A percentile compares a stretch with the other conserved stretches of the same genome.
Evolutionary conservation across 2,888 invertebrate species (phyloP).

Genomic region (Hipparchia sbordonii): DNA sequence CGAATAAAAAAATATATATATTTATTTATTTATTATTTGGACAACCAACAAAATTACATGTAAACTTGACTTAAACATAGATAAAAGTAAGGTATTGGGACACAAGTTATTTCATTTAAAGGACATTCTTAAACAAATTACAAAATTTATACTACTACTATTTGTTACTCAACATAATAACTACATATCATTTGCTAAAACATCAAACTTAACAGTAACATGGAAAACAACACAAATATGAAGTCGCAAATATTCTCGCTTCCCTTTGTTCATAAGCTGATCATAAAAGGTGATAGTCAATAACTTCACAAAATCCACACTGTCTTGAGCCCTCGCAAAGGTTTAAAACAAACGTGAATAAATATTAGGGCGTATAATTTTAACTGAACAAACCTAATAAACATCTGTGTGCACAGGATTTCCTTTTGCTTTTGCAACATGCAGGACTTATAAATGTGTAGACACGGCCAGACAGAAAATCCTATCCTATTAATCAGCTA

Average conservation of each 20-base stretch:
- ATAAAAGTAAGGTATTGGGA: no score
- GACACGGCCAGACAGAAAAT: background rate
- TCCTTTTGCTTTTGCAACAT: slow-evolving; percentile 42
- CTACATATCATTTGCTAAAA: no score
- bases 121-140: no score
- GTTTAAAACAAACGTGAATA: slow-evolving; percentile 42
- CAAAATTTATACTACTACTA: no score
- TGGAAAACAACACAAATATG: slow-evolving; percentile 15
- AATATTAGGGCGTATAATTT: slow-evolving; percentile 47
- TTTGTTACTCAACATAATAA: no score
- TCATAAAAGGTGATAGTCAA: slow-evolving; percentile 34
- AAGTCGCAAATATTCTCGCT: slow-evolving; percentile 25
- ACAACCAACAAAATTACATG: no score
- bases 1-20: no score
- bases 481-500: no score
- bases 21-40: no score
- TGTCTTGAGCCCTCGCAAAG: slow-evolving; percentile 13
- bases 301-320: slow-evolving; percentile 27
- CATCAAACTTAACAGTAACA: background rate
- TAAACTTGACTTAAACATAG: no score
- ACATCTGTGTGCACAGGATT: slow-evolving; percentile 50
- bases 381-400: slow-evolving; percentile 52
- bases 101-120: no score
- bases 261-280: slow-evolving; percentile 27
- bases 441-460: slow-evolving; percentile 17